Percentiles rank a stretch among this genome's conserved stretches.
Evolutionary conservation across 2,113 vertebrate genomes (phyloP).

Genomic region (Gambusia holbrooki): DNA sequence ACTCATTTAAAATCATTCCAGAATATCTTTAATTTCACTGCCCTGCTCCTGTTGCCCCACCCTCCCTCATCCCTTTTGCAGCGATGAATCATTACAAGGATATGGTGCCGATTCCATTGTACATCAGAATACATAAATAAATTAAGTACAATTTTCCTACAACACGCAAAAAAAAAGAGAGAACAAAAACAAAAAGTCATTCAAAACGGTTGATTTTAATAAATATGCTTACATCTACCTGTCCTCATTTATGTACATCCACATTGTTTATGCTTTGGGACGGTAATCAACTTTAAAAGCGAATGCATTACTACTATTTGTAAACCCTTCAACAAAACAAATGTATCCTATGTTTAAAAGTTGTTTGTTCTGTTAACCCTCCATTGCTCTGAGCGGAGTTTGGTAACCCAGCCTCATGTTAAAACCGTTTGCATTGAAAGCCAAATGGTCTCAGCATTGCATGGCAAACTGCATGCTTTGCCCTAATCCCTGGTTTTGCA

Average conservation of each 20-base stretch:
- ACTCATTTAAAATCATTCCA: conserved; percentile 76
- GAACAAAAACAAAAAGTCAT: conserved; percentile 68
- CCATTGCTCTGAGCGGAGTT: conserved; percentile 46
- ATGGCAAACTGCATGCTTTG: conserved; percentile 76
- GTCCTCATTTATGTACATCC: conserved; percentile 78
- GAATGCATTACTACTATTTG: conserved; percentile 68
- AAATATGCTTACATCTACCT: conserved; percentile 80
- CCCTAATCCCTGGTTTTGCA: conserved; percentile 56
- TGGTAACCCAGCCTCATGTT: conserved; percentile 47
- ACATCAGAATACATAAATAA: conserved; percentile 79
- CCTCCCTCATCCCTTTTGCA: conserved; percentile 65
- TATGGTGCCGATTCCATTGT: conserved; percentile 79
- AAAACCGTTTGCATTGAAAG: conserved; percentile 37
- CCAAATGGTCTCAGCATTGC: conserved; percentile 49
- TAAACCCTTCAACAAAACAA: conserved; percentile 50
- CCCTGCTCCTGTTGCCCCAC: conserved; percentile 33
- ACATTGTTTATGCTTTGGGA: conserved; percentile 77
- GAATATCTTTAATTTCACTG: conserved; percentile 74
- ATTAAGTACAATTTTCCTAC: conserved; percentile 78
- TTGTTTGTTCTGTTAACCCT: conserved; percentile 50
- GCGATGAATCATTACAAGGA: conserved; percentile 76
- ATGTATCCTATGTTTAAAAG: conserved; percentile 41
- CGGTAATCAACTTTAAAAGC: conserved; percentile 73
- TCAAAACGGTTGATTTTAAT: conserved; percentile 76
- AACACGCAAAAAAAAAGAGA: conserved; percentile 71